Evolutionary conservation across 2,797 vertebrate genomes (phyloP).

Genomic region (Hapalemur alaotrensis): DNA sequence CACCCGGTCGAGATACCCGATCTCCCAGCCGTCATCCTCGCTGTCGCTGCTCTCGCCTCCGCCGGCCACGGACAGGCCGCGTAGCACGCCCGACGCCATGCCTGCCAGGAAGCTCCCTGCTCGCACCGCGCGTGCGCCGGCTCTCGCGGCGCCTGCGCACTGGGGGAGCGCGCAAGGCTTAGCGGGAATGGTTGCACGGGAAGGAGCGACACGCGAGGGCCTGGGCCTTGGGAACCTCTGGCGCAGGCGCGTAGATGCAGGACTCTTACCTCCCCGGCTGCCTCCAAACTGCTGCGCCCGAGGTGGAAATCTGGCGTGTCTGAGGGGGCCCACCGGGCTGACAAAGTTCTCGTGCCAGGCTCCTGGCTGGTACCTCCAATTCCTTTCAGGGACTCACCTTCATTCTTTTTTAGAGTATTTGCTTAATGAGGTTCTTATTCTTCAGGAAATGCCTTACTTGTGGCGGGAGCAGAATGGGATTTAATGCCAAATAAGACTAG

Average conservation of each 20-base stretch:
- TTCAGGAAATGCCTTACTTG: neutral
- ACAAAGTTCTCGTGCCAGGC: fast-evolving
- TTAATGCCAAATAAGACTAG: neutral
- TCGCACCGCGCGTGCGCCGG: fast-evolving
- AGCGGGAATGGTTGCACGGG: neutral
- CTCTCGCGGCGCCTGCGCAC: neutral
- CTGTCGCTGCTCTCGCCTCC: constrained; percentile 81
- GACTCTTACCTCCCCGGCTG: fast-evolving
- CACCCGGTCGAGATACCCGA: constrained; percentile 63
- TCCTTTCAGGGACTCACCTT: neutral
- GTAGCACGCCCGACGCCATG: fast-evolving
- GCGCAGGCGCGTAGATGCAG: neutral
- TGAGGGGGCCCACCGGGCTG: fast-evolving
- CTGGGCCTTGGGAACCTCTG: fast-evolving
- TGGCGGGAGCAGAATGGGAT: neutral
- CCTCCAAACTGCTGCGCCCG: fast-evolving
- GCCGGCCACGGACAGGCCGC: constrained; percentile 38
- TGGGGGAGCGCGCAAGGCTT: fast-evolving
- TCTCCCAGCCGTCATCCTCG: constrained; percentile 80
- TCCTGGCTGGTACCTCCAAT: neutral
- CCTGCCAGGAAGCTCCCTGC: fast-evolving
- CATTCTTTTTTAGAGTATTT: neutral
- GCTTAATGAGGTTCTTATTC: neutral
- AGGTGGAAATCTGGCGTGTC: fast-evolving
- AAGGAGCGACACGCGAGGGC: neutral